Evolutionary conservation across 2,113 vertebrate genomes (phyloP).

Genomic region (Caranx melampygus): DNA sequence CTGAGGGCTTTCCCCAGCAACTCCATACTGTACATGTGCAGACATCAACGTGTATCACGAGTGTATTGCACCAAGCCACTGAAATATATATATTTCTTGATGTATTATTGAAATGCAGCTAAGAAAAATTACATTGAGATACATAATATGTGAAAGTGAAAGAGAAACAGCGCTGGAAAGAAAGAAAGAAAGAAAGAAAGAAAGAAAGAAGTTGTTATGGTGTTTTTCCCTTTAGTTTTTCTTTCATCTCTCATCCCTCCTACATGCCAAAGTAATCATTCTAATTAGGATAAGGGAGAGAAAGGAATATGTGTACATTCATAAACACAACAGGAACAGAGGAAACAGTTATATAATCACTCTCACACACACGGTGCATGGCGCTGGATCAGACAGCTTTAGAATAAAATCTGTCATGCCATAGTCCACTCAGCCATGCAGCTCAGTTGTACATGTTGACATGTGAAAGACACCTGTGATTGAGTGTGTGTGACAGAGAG

Average conservation of each 20-base stretch:
- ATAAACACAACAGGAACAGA: constrained; percentile 54
- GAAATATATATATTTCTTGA: constrained; percentile 59
- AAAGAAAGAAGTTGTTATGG: not conserved
- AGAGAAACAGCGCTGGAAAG: constrained; percentile 1
- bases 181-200: not conserved
- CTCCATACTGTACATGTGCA: constrained; percentile 25
- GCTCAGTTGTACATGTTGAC: constrained; percentile 35
- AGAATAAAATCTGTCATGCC: constrained; percentile 44
- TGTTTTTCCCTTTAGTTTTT: not conserved
- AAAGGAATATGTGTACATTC: constrained; percentile 45
- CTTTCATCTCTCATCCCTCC: constrained; percentile 20
- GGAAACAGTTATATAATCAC: constrained; percentile 64
- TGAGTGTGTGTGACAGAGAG: constrained; percentile 1
- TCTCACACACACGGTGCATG: constrained; percentile 23
- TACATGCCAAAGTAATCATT: constrained; percentile 47
- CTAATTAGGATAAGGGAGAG: constrained; percentile 53
- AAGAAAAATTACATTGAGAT: constrained; percentile 10
- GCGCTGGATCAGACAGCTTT: constrained; percentile 30
- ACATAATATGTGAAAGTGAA: not conserved
- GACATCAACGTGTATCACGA: constrained; percentile 3
- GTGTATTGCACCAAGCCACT: constrained; percentile 40
- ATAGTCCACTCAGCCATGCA: constrained; percentile 1
- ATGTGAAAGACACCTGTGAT: constrained; percentile 24
- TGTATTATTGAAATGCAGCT: constrained; percentile 63
- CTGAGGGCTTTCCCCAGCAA: constrained; percentile 56